phyloP scores from a whole-genome alignment of 2,888 invertebrate species.

The Caprella mutica region DNA sequence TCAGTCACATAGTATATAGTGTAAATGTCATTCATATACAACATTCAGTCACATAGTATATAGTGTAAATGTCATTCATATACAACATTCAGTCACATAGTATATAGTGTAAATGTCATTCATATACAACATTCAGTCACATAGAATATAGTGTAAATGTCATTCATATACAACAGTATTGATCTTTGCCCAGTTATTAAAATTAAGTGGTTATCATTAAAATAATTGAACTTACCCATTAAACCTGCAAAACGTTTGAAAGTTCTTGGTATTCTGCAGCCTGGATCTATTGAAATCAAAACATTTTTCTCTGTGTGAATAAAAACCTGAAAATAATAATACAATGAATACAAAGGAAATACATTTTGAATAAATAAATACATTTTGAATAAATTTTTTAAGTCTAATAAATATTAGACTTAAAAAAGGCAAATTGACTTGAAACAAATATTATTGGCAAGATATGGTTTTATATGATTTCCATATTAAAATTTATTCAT shows the following conservation, averaged over 20 bases:
- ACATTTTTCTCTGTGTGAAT: constrained; percentile 44
- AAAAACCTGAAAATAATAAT: constrained; percentile 41
- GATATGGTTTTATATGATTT: too few species aligned
- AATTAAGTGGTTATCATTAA: too few species aligned
- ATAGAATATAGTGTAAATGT: neutral
- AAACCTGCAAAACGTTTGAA: constrained; percentile 86
- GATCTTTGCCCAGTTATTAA: too few species aligned
- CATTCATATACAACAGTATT: too few species aligned
- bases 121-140: neutral
- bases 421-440: neutral
- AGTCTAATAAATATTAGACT: neutral
- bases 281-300: constrained; percentile 63
- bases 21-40: too few species aligned
- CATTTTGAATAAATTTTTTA: neutral
- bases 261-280: constrained; percentile 90
- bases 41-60: too few species aligned
- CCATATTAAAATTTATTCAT: too few species aligned
- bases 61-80: too few species aligned
- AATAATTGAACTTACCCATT: constrained; percentile 58
- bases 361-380: constrained; percentile 4
- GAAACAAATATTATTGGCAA: too few species aligned
- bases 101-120: too few species aligned
- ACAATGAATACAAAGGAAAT: constrained; percentile 41
- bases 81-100: too few species aligned
- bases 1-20: too few species aligned